These are phyloP conservation scores for Actias luna DNA, from an alignment of 2,888 invertebrate genomes.

Conservation along the genomic window DNA sequence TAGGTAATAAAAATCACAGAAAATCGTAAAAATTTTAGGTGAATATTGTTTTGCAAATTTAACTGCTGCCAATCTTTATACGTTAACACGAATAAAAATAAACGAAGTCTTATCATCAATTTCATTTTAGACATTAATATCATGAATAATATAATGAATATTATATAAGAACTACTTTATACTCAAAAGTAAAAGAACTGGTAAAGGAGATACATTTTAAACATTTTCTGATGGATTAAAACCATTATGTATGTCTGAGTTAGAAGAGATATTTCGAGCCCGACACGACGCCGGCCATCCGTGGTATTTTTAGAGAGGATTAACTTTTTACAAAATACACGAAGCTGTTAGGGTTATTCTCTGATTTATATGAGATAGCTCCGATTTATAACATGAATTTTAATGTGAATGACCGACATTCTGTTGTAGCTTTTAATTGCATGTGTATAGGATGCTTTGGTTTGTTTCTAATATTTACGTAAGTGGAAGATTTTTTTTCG, in stretches of 20 bases:
- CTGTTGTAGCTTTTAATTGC: not conserved
- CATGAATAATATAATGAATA: too few species aligned
- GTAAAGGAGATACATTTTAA: not conserved
- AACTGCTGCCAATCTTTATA: slow-evolving; percentile 15
- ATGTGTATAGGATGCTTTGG: not conserved
- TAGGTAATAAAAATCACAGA: slow-evolving; percentile 18
- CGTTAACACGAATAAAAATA: not conserved
- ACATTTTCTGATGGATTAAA: not conserved
- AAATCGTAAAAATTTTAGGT: slow-evolving; percentile 16
- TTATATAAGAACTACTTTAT: not conserved
- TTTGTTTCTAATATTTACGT: not conserved
- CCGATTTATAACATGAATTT: slow-evolving; percentile 21
- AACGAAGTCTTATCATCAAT: not conserved
- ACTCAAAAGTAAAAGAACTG: not conserved
- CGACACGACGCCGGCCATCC: slow-evolving; percentile 67
- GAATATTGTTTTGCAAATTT: slow-evolving; percentile 14
- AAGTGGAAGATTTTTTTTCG: not conserved
- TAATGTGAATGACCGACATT: slow-evolving; percentile 11
- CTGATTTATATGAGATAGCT: slow-evolving; percentile 57
- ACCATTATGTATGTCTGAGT: not conserved
- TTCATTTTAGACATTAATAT: not conserved
- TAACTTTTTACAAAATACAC: slow-evolving; percentile 78
- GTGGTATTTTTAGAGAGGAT: slow-evolving; percentile 75
- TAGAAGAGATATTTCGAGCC: slow-evolving; percentile 58
- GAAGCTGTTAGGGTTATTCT: slow-evolving; percentile 58